phyloP scores from a whole-genome alignment of 2,113 vertebrate species.

The Odontesthes bonariensis region DNA sequence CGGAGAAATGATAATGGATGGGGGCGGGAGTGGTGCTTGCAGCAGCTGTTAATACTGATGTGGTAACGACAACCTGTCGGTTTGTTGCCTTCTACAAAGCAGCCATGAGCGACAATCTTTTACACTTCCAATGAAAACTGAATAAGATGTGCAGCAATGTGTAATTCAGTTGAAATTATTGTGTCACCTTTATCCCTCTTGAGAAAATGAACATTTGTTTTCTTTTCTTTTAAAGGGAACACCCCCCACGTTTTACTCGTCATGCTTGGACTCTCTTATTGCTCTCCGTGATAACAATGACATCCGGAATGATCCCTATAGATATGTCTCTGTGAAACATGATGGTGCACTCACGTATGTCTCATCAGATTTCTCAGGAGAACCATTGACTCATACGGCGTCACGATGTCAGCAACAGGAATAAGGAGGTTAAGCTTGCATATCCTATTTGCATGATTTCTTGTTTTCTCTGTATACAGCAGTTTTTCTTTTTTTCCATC shows the following conservation, averaged over 20 bases:
- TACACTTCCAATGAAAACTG: slow-evolving; percentile 25
- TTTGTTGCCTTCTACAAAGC: slow-evolving; percentile 28
- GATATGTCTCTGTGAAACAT: background rate
- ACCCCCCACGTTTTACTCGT: background rate
- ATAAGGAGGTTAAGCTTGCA: background rate
- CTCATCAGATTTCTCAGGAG: background rate
- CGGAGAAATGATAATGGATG: slow-evolving; percentile 30
- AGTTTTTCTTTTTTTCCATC: background rate
- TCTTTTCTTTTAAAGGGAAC: background rate
- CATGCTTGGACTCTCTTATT: background rate
- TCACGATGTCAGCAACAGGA: background rate
- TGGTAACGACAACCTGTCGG: slow-evolving; percentile 47
- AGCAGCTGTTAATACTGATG: slow-evolving; percentile 43
- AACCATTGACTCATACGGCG: background rate
- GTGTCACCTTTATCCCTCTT: too few species aligned
- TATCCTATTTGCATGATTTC: background rate
- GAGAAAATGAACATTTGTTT: background rate
- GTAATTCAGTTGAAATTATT: background rate
- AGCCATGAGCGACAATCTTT: slow-evolving; percentile 11
- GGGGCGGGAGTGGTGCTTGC: slow-evolving; percentile 16
- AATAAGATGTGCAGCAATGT: background rate
- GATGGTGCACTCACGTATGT: background rate
- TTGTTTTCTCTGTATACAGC: background rate
- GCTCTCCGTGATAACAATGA: background rate
- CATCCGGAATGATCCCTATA: background rate